Evolutionary conservation across 2,113 vertebrate species (phyloP).

Genomic region (Hemiscyllium ocellatum): DNA sequence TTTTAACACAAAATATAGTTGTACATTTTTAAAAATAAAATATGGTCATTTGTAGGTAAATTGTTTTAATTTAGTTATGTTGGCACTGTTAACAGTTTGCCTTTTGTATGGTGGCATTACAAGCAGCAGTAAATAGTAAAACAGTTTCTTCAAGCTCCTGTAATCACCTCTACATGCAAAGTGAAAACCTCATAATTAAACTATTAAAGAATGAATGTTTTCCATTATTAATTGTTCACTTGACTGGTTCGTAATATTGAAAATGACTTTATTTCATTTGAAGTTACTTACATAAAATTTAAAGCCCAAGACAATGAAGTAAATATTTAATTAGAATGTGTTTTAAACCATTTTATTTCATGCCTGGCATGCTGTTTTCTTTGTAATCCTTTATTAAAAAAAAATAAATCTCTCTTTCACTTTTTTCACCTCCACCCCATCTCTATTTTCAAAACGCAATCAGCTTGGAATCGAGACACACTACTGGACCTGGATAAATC

Average conservation of each 20-base stretch:
- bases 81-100: neutral
- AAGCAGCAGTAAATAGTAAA: neutral
- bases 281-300: neutral
- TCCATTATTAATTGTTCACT: neutral
- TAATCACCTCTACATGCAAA: neutral
- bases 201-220: neutral
- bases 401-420: neutral
- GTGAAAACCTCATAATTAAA: neutral
- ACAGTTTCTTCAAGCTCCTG: neutral
- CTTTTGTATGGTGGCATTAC: neutral
- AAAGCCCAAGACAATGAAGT: neutral
- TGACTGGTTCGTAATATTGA: neutral
- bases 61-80: neutral
- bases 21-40: neutral
- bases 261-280: neutral
- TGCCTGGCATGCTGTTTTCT: neutral
- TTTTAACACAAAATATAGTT: neutral
- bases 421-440: neutral
- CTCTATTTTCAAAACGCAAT: conserved; percentile 23
- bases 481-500: conserved; percentile 98
- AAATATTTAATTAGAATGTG: neutral
- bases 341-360: neutral
- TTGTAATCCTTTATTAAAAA: neutral
- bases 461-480: conserved; percentile 95
- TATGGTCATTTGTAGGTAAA: neutral